A percentile compares a stretch with the other conserved stretches of the same genome.
These are phyloP conservation scores for Calcarius ornatus DNA, from an alignment of 2,113 vertebrate genomes.

Conservation along the genomic window DNA sequence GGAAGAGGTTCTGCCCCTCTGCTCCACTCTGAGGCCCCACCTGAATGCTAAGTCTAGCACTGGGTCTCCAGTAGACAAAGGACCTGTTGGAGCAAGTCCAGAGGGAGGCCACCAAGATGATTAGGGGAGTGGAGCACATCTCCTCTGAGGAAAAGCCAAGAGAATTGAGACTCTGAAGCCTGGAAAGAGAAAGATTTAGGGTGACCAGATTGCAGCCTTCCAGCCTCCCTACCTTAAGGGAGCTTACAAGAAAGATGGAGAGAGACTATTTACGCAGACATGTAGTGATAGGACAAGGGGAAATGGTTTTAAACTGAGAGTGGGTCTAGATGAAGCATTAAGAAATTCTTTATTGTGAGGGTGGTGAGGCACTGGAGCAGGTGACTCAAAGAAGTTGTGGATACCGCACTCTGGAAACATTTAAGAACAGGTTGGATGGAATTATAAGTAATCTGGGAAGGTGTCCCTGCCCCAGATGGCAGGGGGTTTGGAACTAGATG, in stretches of 20 bases:
- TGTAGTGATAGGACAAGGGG: neutral
- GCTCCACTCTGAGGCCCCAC: neutral
- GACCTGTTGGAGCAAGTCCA: neutral
- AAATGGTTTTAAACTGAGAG: neutral
- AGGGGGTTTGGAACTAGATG: fast-evolving
- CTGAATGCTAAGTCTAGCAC: neutral
- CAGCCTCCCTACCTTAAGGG: too few species aligned
- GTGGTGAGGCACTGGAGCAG: neutral
- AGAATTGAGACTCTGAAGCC: too few species aligned
- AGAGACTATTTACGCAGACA: neutral
- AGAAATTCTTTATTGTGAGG: neutral
- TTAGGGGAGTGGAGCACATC: neutral
- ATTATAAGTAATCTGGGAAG: neutral
- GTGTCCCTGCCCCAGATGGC: too few species aligned
- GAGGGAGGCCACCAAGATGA: too few species aligned
- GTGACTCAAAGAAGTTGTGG: neutral
- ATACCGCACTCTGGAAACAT: neutral
- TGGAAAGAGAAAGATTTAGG: neutral
- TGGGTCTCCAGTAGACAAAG: neutral
- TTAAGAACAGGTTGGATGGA: neutral
- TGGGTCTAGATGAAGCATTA: neutral
- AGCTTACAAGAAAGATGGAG: neutral
- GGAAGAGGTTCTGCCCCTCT: neutral
- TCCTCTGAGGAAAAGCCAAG: neutral
- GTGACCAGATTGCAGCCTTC: neutral